phyloP scores from a whole-genome alignment of 2,113 vertebrate species.

The Sander lucioperca region DNA sequence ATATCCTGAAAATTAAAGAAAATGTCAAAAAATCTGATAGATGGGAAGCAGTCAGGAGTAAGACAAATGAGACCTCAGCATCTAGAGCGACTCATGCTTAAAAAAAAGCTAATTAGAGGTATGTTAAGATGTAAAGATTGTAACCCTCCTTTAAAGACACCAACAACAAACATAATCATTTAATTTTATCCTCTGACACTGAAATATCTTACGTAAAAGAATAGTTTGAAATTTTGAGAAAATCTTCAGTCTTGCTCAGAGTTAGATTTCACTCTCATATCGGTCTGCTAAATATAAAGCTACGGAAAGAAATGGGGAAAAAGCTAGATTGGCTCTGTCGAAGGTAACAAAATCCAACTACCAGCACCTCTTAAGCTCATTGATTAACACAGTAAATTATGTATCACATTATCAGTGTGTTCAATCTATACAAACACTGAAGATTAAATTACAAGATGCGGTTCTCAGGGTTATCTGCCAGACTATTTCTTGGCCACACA shows the following conservation, averaged over 20 bases:
- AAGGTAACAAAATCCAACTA: not conserved
- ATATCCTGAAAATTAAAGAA: slow-evolving; percentile 58
- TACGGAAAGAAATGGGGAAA: not conserved
- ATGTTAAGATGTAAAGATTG: too few species aligned
- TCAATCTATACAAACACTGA: not conserved
- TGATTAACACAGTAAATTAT: not conserved
- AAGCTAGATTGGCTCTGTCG: not conserved
- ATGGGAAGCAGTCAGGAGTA: slow-evolving; percentile 25
- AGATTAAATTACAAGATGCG: not conserved
- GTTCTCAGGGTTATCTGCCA: not conserved
- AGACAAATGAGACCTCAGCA: slow-evolving; percentile 35
- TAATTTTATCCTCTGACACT: not conserved
- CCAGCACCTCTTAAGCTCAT: not conserved
- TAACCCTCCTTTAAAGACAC: not conserved
- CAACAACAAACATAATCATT: too few species aligned
- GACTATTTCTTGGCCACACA: not conserved
- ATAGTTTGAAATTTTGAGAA: not conserved
- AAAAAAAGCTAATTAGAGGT: slow-evolving; percentile 13
- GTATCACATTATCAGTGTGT: not conserved
- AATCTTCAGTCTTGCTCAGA: not conserved
- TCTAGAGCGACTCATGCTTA: slow-evolving; percentile 6
- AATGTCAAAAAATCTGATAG: slow-evolving; percentile 59
- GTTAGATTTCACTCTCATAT: not conserved
- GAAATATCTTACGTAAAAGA: not conserved
- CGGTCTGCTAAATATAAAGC: not conserved